Evolutionary conservation across 2,888 invertebrate species (phyloP), one percentile per base, ranked within the genome.

Genomic region (Rotaria sp.): DNA sequence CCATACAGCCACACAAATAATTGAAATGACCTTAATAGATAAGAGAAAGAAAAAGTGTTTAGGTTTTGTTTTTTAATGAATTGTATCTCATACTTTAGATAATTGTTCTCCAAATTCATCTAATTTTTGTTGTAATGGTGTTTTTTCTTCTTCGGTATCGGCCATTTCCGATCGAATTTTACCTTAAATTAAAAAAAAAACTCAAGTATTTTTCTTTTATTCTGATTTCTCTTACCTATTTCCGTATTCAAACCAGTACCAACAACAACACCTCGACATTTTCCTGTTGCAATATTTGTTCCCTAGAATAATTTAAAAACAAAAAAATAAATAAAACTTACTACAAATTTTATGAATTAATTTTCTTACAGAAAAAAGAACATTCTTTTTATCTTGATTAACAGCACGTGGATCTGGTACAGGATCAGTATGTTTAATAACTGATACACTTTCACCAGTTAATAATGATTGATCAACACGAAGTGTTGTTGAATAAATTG

Each of bases 301-400:
- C 99, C 99, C 92, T 80, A 75, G 50, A 50, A 50, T 50, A 2
- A 15, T 8, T 50, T 50, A 15, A 50, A 11, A 50, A 45, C 45
- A 45, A 11, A 2, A 50, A 50, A 50, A 50, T 50, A 8, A 45
- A 11, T 11, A 45, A 11, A 11, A 45, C 8, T 45, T 11, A 45
- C 8, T 45, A 11, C 45, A 11, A 45, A 45, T 13, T 13, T 45
- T 45, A 45, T 45, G 13, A 50, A 18, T 15, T 15, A 2, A 18
- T 50, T 50, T 50, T 80, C 45, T 45, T 80, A 80, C 75, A 10
- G 98, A 98, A 94, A 99, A 99, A 87, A 99, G 93, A 90, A 98
- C 96, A 93, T 99, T 99, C 93, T 99, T 99, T 93, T 99, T 99
- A 93, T 99, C 99, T 92, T 99, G 99, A 93, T 99, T 99, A 91